Conservation (phyloP, 2,113 vertebrate genomes). For the Crypturellus undulatus region DNA sequence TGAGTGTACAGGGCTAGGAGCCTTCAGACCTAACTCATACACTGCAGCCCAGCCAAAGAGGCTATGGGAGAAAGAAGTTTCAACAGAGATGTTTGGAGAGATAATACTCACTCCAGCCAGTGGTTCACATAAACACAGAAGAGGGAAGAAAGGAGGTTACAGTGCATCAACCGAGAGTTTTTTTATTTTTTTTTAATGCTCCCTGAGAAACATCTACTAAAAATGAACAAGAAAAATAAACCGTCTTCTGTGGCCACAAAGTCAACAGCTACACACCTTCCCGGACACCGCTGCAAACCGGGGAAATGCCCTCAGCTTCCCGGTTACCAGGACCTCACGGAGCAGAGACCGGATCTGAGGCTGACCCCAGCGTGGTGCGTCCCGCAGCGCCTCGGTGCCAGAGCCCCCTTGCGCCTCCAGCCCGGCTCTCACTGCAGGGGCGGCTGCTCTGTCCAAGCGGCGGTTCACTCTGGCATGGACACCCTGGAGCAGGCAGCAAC, state of each 20-base stretch:
- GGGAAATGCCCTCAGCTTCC: not conserved
- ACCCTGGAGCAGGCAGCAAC: not conserved
- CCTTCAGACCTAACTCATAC: not conserved
- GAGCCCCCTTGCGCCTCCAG: not conserved
- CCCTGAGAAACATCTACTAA: not conserved
- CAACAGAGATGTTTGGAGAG: conserved; percentile 39
- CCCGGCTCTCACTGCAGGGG: not conserved
- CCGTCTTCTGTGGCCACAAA: not conserved
- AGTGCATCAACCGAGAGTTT: not conserved
- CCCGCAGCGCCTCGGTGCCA: not conserved
- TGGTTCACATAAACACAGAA: not conserved
- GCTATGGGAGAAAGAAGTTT: not conserved
- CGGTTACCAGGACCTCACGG: not conserved
- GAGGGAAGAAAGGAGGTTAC: not conserved
- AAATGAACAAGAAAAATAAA: not conserved
- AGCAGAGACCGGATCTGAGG: too few species aligned
- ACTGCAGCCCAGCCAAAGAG: not conserved
- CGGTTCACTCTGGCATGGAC: accelerated
- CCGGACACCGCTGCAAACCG: not conserved
- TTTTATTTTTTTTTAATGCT: not conserved
- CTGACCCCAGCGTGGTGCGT: too few species aligned
- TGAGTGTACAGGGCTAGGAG: accelerated
- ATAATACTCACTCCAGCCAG: not conserved
- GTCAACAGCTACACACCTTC: not conserved
- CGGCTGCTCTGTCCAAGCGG: not conserved